Evolutionary conservation across 2,888 invertebrate genomes (phyloP).

Genomic region (Hemithea aestivaria): DNA sequence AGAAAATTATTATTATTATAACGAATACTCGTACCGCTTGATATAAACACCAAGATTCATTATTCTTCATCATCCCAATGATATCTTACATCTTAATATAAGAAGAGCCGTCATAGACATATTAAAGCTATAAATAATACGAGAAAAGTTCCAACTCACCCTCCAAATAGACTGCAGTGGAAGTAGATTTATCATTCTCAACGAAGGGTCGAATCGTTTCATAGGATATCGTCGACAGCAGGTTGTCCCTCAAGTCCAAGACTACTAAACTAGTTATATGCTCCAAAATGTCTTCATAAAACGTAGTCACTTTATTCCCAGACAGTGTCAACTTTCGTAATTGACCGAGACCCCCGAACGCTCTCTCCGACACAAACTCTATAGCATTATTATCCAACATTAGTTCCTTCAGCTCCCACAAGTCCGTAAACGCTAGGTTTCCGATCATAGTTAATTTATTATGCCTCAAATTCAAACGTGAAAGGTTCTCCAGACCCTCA

Average conservation of each 20-base stretch:
- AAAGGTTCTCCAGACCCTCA: conserved; percentile 85
- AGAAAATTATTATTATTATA: no score
- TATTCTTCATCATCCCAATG: no score
- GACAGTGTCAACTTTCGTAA: conserved; percentile 84
- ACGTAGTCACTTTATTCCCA: conserved; percentile 84
- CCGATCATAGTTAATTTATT: conserved; percentile 89
- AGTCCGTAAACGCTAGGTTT: conserved; percentile 87
- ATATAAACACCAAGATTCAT: no score
- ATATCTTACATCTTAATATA: no score
- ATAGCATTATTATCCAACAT: conserved; percentile 84
- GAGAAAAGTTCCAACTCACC: conserved; percentile 79
- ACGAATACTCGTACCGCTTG: no score
- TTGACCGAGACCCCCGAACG: conserved; percentile 86
- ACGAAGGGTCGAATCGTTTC: conserved; percentile 86
- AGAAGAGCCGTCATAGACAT: conserved; percentile 5
- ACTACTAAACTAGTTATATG: conserved; percentile 84
- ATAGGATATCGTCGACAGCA: conserved; percentile 85
- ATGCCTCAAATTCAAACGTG: conserved; percentile 84
- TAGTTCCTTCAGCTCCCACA: conserved; percentile 85
- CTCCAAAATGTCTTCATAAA: conserved; percentile 85
- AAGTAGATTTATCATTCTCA: conserved; percentile 85
- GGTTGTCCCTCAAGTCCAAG: conserved; percentile 88
- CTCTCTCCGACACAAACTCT: conserved; percentile 85
- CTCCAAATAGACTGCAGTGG: conserved; percentile 85
- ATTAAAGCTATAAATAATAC: conserved; percentile 33